A percentile compares a stretch with the other conserved stretches of the same genome.
Conservation (phyloP, 1,140 invertebrate species). For the Theocolax elegans region DNA sequence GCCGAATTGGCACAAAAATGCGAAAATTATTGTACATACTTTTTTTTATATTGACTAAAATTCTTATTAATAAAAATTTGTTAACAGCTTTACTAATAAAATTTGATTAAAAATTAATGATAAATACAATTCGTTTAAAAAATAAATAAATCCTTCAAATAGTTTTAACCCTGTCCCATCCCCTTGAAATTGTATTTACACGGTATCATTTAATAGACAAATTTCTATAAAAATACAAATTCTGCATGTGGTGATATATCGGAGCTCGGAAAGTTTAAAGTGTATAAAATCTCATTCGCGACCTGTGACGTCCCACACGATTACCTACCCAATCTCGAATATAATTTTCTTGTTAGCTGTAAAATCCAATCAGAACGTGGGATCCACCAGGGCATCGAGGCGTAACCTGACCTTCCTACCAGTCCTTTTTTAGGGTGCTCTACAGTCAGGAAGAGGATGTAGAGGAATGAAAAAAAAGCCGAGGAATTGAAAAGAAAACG, state of each 20-base stretch:
- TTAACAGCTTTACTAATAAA: too few species aligned
- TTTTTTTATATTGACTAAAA: too few species aligned
- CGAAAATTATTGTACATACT: too few species aligned
- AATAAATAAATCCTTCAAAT: too few species aligned
- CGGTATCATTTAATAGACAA: too few species aligned
- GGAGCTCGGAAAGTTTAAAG: slow-evolving; percentile 13
- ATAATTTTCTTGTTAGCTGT: slow-evolving; percentile 68
- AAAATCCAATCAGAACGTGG: slow-evolving; percentile 64
- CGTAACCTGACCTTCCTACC: slow-evolving; percentile 7
- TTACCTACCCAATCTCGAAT: slow-evolving; percentile 65
- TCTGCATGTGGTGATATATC: neutral
- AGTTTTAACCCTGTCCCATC: too few species aligned
- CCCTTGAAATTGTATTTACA: too few species aligned
- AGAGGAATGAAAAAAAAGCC: slow-evolving; percentile 17
- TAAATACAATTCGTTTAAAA: too few species aligned
- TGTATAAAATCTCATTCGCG: slow-evolving; percentile 39
- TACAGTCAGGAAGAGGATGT: slow-evolving; percentile 1
- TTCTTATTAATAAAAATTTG: too few species aligned
- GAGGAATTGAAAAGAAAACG: neutral
- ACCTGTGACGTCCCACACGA: slow-evolving; percentile 50
- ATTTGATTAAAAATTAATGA: too few species aligned
- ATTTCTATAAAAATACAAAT: too few species aligned
- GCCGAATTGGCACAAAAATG: too few species aligned
- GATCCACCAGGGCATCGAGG: slow-evolving; percentile 43
- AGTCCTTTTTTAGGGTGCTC: slow-evolving; percentile 12